Evolutionary conservation across 2,888 invertebrate genomes (phyloP).

Genomic region (Cheilosia vulpina): DNA sequence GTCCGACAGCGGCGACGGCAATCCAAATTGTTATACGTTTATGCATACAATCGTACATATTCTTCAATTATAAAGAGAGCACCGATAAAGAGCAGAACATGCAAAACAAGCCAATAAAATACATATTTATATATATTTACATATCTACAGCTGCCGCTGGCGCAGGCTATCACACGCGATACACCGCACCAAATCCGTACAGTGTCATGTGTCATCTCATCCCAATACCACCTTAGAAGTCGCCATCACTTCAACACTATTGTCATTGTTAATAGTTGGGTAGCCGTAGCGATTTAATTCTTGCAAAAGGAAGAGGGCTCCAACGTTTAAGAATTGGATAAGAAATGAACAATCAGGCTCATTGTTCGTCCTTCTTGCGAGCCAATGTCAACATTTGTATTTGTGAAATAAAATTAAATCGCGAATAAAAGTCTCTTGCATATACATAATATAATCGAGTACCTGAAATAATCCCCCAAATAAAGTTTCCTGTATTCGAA

Average conservation of each 20-base stretch:
- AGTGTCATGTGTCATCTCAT: constrained; percentile 47
- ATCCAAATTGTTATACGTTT: constrained; percentile 24
- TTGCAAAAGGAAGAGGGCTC: constrained; percentile 33
- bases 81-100: constrained; percentile 56
- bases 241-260: constrained; percentile 45
- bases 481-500: constrained; percentile 4
- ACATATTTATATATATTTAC: constrained; percentile 47
- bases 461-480: not conserved
- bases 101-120: constrained; percentile 55
- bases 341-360: not conserved
- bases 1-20: constrained; percentile 20
- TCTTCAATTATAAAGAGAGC: constrained; percentile 46
- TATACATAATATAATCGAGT: not conserved
- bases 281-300: constrained; percentile 27
- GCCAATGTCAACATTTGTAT: not conserved
- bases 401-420: not conserved
- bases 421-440: not conserved
- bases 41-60: constrained; percentile 14
- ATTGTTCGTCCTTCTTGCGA: not conserved
- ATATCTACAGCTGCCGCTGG: not conserved
- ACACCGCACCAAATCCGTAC: constrained; percentile 22
- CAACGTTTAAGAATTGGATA: constrained; percentile 1
- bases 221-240: constrained; percentile 56
- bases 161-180: no score
- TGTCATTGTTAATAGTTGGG: constrained; percentile 29